phyloP scores from a whole-genome alignment of 1,140 invertebrate species.

The Diuraphis noxia region DNA sequence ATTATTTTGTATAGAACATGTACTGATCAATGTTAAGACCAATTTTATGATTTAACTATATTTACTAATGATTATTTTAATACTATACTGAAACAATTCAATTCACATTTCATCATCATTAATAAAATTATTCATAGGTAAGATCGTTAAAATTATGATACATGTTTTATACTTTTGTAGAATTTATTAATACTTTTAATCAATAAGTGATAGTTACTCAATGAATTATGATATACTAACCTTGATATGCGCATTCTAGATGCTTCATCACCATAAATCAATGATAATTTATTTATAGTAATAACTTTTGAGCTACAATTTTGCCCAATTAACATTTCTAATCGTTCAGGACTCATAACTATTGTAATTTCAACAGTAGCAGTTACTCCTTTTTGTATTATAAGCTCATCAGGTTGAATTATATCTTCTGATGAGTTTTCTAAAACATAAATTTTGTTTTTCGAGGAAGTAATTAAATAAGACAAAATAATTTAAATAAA shows the following conservation, averaged over 20 bases:
- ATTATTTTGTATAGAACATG: neutral
- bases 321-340: constrained; percentile 41
- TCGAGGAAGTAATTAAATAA: neutral
- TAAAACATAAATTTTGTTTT: neutral
- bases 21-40: neutral
- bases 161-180: neutral
- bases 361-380: constrained; percentile 15
- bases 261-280: constrained; percentile 49
- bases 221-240: constrained; percentile 3
- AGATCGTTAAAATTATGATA: neutral
- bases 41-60: neutral
- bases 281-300: constrained; percentile 40
- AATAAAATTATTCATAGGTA: neutral
- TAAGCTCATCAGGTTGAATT: constrained; percentile 38
- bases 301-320: constrained; percentile 36
- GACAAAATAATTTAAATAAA: neutral
- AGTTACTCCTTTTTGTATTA: constrained; percentile 24
- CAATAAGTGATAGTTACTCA: neutral
- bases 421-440: constrained; percentile 25
- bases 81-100: neutral
- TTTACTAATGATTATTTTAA: no score
- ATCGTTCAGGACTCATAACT: constrained; percentile 30
- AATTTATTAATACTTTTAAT: neutral
- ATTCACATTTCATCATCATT: neutral
- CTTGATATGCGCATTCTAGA: constrained; percentile 25